Base-by-base conservation (phyloP, 2,888 invertebrate species). In the Drosophila fungiperda region DNA sequence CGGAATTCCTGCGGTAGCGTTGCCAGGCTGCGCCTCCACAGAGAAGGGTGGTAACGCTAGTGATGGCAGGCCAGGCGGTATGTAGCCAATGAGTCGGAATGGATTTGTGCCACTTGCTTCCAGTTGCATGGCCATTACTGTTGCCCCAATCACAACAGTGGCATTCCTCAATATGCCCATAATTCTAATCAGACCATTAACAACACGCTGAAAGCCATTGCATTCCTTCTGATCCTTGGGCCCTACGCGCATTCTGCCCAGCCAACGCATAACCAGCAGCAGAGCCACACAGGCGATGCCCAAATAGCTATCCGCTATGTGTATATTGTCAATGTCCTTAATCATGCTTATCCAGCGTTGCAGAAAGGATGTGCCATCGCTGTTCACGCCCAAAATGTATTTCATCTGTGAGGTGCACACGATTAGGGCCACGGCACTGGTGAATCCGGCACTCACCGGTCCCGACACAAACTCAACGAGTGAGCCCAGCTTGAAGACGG, bases 381-480 rank as follows among this genome's bases (percentile, higher is more conserved):
- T 96, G 48, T 93, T 90, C 76, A 97, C 96, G 1, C 97, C 97
- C 71, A 97, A 94, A 70, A 97, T 94, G 90, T 97, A 96, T 93
- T 97, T 97, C 66, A 98, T 94, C 93, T 98, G 98, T 17, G 97
- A 97, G 0, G 97, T 96, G 62, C 97, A 95, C 76, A 98, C 97
- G 89, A 98, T 97, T 35, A 98, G 94, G 23, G 98, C 97, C 12
- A 97, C 98, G 1, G 98, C 98, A 17, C 97, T 97, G 0, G 97
- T 98, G 92, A 98, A 98, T 11, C 97, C 97, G 0, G 97, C 96
- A 52, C 97, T 96, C 0, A 98, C 98, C 0, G 98, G 97, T 0
- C 97, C 97, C 4, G 97, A 97, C 17, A 98, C 97, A 91, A 98
- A 98, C 93, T 98, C 97, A 77, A 98, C 96, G 74, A 98, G 94